Evolutionary conservation across 2,888 invertebrate genomes (phyloP), one percentile per base, ranked within the genome.

Genomic region (Flexamia atlantica): DNA sequence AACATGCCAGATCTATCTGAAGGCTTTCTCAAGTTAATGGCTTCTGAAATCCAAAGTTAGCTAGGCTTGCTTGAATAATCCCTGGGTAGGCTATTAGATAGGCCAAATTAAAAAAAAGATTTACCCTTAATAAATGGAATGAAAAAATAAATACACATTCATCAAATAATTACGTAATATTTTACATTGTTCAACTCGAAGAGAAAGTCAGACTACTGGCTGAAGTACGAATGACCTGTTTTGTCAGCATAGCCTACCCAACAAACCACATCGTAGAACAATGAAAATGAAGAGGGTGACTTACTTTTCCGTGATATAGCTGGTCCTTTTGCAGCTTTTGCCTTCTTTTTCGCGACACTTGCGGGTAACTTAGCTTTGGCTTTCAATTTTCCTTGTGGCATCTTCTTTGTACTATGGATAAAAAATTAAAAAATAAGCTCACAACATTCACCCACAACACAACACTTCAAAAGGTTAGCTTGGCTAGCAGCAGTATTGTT

Each of bases 321-420:
- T 36, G 82, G 82, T 32, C 50, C 50, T 36, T 82, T 82, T 20
- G 72, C 40, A 70, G 72, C 50, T 50, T 82, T 82, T 14, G 70
- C 53, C 53, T 72, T 82, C 68, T 46, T 68, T 50, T 53, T 72
- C 14, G 68, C 82, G 42, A 82, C 82, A 70, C 42, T 72, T 25
- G 82, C 50, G 20, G 82, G 82, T 72, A 82, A 82, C 32, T 82
- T 82, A n/a, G 82, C 68, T 53, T 82, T 82, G 42, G 72, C 40
- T 82, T 64, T 46, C 42, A 82, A 82, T 42, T 82, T 82, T 82
- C 82, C 82, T 42, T 82, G 82, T 30, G 82, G 82, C 82, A 82
- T 82, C 72, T 72, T 72, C 72, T 72, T 72, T 72, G 72, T 72
- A 72, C 72, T 72, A 20, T 72, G 20, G 72, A 40, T 72, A 72